Evolutionary conservation across 2,888 invertebrate genomes (phyloP), one percentile per base, ranked within the genome.

Genomic region (Chrysotoxum bicinctum): DNA sequence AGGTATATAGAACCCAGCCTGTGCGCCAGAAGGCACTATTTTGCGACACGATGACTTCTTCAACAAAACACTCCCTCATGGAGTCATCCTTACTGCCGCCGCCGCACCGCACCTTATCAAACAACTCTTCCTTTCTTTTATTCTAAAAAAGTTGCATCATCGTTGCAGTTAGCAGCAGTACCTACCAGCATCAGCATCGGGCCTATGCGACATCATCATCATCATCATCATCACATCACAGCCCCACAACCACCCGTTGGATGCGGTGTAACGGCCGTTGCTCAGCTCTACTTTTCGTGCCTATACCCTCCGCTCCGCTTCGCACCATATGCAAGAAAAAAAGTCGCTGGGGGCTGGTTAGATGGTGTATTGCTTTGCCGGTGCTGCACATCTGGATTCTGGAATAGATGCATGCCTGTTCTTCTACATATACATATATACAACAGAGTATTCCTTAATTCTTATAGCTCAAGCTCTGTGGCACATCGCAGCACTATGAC

Each of bases 61-160:
- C n/a, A 64, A 56, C 45, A 45, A 16, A 35, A 72, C 45, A 54
- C 72, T 48, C 56, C 16, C 40, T 48, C 52, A 45, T 32, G 45
- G 58, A 54, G 37, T 48, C 26, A 73, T 54, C 78, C 78, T 62
- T 37, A 32, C 50, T 14, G 21, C 69, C 30, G 2, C 40, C 12
- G 16, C 26, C n/a, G 2, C 35, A n/a, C 32, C 62, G 21, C 73
- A 26, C 52, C 37, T 19, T 64, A 43, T 54, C 35, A 76, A 72
- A 81, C 70, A 81, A 85, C 85, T 85, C 85, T 85, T 85, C 62
- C 81, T 85, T 85, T 85, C 85, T 85, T 85, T 81, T 73, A 75
- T 70, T 79, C 84, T 75, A 52, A 68, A 66, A 66, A 66, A 75
- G 85, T 85, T 81, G 81, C 85, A 80, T 85, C 85, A 81, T 81